phyloP scores from a whole-genome alignment of 2,113 vertebrate genomes.

The Rhizomys pruinosus region DNA sequence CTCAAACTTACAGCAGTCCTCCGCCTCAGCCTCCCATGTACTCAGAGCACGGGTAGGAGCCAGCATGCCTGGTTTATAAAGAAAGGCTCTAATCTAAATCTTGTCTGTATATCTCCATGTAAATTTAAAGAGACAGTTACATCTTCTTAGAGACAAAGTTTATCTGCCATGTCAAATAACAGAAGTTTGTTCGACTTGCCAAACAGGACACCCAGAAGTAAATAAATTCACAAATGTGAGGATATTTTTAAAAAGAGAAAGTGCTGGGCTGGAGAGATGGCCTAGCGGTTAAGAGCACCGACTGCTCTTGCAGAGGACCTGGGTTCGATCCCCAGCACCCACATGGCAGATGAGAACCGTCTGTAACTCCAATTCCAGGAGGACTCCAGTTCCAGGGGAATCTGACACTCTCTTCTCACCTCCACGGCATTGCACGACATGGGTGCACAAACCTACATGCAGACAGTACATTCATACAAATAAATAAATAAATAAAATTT shows the following conservation, averaged over 20 bases:
- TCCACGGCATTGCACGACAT: too few relatives aligned
- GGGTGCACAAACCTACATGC: too few relatives aligned
- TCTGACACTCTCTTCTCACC: too few relatives aligned
- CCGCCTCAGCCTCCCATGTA: not conserved
- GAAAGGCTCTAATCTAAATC: not conserved
- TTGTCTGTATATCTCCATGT: not conserved
- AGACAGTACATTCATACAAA: too few relatives aligned
- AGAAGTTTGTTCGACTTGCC: not conserved
- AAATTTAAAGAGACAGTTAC: not conserved
- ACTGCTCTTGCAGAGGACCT: too few relatives aligned
- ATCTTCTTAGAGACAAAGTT: not conserved
- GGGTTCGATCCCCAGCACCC: too few relatives aligned
- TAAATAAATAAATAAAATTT: too few relatives aligned
- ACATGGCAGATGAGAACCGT: too few relatives aligned
- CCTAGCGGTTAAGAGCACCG: too few relatives aligned
- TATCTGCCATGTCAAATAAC: slow-evolving; percentile 39
- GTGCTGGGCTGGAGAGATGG: too few relatives aligned
- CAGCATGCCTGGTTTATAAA: not conserved
- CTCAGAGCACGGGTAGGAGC: not conserved
- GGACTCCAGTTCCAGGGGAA: too few relatives aligned
- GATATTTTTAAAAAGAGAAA: slow-evolving; percentile 53
- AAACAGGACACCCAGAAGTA: not conserved
- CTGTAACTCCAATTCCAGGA: too few relatives aligned
- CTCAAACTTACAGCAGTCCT: not conserved
- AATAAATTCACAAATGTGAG: not conserved